Conservation (phyloP, 2,797 vertebrate species). For the Pseudocheirus occidentalis region DNA sequence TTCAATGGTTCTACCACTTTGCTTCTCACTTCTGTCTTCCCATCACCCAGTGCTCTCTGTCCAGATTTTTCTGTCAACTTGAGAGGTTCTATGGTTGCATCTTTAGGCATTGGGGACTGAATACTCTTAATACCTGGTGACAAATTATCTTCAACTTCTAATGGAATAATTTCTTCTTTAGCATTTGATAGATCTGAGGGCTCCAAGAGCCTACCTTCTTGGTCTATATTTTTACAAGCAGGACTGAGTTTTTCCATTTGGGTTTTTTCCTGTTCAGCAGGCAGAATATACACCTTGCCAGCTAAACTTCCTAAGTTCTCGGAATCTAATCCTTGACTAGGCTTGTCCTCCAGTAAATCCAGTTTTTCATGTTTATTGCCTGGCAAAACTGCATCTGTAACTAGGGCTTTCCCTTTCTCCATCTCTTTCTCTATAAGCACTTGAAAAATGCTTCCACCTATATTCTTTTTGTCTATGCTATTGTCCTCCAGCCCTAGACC, state of each 20-base stretch:
- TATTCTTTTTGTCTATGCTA: background rate
- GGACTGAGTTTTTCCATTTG: background rate
- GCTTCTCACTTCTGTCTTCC: conserved; percentile 66
- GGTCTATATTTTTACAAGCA: background rate
- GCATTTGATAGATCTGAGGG: background rate
- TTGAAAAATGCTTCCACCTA: background rate
- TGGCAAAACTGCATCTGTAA: rapidly evolving
- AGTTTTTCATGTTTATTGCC: conserved; percentile 9
- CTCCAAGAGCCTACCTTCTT: background rate
- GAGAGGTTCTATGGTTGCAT: background rate
- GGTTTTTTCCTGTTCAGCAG: background rate
- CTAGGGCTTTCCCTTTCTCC: background rate
- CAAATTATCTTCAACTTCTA: background rate
- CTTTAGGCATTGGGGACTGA: rapidly evolving
- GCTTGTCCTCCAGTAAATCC: background rate
- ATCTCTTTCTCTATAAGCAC: background rate
- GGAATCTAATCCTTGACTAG: background rate
- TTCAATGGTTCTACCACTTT: conserved; percentile 77
- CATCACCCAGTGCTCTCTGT: conserved; percentile 33
- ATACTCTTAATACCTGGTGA: background rate
- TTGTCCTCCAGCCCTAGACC: background rate
- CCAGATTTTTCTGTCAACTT: conserved; percentile 4
- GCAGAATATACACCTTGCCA: background rate
- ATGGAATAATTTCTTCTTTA: background rate
- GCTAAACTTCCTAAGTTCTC: background rate